Base-by-base conservation (phyloP, 1,140 invertebrate species). In the Drosophila chauvacae region DNA sequence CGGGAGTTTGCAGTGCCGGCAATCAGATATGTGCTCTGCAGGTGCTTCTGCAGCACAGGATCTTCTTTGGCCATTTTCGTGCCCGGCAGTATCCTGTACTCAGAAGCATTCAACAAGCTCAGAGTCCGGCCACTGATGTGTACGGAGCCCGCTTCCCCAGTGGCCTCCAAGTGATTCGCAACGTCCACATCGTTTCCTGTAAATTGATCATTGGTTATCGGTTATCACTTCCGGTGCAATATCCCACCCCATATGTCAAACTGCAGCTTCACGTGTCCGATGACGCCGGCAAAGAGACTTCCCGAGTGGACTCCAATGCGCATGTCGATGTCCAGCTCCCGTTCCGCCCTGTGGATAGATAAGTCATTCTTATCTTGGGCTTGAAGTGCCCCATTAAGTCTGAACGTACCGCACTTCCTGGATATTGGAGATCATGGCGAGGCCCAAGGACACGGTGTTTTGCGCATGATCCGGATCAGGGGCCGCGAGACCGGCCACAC, bases 231-330 rank as follows among this genome's bases (percentile, higher is more conserved):
- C 10, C 16, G 7, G 5, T 2, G 10, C 30, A 9, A 20, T 23
- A 11, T 23, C 18, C 6, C 41, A 11, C 97, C 98, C 97, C 98
- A 99, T 77, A 99, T 96, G 91, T 99, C 98, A 91, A 96, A 99
- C 93, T 99, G 98, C 97, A 98, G 98, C 93, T 99, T 99, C 50
- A 96, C 95, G 2, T 96, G 94, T 0, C 98, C 98, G 33, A 99
- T 94, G 4, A 99, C 94, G 1, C 98, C 98, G 61, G 97, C 97
- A 13, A 98, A 93, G 41, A 99, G 97, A 82, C 95, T 95, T 1
- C 98, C 98, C 20, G 96, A 97, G 92, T 99, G 98, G 1, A 99
- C 95, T 0, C 98, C 98, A 70, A 99, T 99, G 78, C 98, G 93
- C 98, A 99, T 99, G 88, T 98, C 96, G 18, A 99, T 97, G 75